Conservation (phyloP, 1,140 invertebrate species). For the Sinella curviseta region DNA sequence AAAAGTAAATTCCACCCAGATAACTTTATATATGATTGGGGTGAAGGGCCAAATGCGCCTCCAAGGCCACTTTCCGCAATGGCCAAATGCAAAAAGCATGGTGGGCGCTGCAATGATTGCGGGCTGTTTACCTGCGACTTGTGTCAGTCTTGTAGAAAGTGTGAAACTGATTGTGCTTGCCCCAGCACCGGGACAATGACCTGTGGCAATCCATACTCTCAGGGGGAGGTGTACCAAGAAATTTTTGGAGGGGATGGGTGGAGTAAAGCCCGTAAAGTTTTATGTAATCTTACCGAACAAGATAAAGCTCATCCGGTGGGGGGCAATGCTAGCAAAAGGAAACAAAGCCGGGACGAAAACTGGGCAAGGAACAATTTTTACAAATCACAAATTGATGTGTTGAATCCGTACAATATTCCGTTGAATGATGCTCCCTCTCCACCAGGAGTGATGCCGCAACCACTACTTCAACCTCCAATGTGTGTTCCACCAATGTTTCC, state of each 20-base stretch:
- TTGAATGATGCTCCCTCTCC: not conserved
- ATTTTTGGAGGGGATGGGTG: not conserved
- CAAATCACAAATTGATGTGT: conserved; percentile 8
- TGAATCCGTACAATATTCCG: not conserved
- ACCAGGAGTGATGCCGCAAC: not conserved
- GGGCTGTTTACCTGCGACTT: conserved; percentile 33
- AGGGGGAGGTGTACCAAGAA: not conserved
- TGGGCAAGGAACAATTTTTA: not conserved
- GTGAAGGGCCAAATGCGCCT: not conserved
- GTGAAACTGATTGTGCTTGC: conserved; percentile 30
- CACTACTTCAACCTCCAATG: not conserved
- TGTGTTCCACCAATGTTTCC: not conserved
- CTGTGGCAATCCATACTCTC: not conserved
- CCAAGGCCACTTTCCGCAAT: not conserved
- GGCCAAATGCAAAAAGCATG: not conserved
- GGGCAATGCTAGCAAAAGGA: not conserved
- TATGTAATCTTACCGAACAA: not conserved
- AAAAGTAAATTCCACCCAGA: conserved; percentile 32
- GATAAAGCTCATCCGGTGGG: conserved; percentile 12
- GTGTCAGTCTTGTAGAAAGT: conserved; percentile 32
- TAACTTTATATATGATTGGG: conserved; percentile 30
- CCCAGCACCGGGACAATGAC: not conserved
- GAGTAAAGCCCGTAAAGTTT: conserved; percentile 2
- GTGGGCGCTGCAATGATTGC: conserved; percentile 27
- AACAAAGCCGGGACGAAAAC: not conserved